Percentiles rank a stretch among this genome's conserved stretches.
phyloP scores from a whole-genome alignment of 1,140 invertebrate genomes.

The Drosophila athabasca region DNA sequence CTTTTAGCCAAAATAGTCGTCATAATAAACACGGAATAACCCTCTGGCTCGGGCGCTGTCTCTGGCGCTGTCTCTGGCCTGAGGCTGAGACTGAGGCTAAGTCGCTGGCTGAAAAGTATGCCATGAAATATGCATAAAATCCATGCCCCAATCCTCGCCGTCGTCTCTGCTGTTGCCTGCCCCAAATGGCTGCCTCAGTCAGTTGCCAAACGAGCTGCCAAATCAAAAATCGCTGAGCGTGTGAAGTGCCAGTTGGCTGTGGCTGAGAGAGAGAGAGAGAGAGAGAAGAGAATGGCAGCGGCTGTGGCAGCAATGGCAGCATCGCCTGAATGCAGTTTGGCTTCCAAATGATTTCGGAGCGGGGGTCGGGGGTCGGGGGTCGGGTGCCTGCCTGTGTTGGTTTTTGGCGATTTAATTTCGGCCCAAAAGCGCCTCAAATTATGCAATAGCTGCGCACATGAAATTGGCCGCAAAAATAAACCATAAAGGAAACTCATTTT shows the following conservation, averaged over 20 bases:
- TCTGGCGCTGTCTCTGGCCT: neutral
- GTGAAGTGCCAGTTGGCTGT: slow-evolving; percentile 54
- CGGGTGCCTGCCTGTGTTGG: neutral
- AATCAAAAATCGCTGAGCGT: slow-evolving; percentile 71
- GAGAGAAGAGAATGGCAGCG: slow-evolving; percentile 20
- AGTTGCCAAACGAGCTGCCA: slow-evolving; percentile 72
- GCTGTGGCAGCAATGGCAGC: slow-evolving; percentile 11
- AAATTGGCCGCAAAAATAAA: slow-evolving; percentile 61
- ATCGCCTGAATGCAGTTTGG: slow-evolving; percentile 35
- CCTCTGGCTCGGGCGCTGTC: neutral
- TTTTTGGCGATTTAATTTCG: slow-evolving; percentile 23
- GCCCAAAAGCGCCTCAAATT: slow-evolving; percentile 34
- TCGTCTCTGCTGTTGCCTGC: neutral
- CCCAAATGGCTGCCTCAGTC: too few species aligned
- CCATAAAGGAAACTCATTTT: slow-evolving; percentile 42
- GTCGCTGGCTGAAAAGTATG: slow-evolving; percentile 34
- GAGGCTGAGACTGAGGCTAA: neutral
- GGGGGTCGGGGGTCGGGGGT: too few species aligned
- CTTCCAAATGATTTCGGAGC: too few species aligned
- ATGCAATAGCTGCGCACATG: slow-evolving; percentile 41
- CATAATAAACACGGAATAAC: slow-evolving; percentile 39
- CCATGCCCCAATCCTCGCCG: slow-evolving; percentile 36
- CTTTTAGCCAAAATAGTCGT: slow-evolving; percentile 37
- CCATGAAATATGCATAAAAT: slow-evolving; percentile 77
- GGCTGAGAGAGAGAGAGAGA: neutral